Evolutionary conservation across 2,113 vertebrate genomes (phyloP).

Genomic region (Turnix velox): DNA sequence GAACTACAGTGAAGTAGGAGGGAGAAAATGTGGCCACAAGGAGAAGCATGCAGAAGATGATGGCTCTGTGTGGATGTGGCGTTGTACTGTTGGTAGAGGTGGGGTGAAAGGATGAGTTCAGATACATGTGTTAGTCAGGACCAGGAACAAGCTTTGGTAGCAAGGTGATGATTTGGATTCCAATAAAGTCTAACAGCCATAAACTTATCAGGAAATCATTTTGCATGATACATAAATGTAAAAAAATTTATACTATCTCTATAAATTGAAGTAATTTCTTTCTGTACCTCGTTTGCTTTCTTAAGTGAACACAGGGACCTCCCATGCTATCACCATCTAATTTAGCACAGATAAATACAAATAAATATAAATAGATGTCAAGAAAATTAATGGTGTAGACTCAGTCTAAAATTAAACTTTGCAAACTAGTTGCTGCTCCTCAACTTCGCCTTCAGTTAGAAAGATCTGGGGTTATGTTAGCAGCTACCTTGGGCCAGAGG

Average conservation of each 20-base stretch:
- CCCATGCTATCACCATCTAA: not conserved
- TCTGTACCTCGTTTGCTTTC: not conserved
- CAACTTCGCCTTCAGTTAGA: not conserved
- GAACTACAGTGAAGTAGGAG: too few species aligned
- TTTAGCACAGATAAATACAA: not conserved
- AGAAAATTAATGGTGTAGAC: not conserved
- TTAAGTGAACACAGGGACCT: not conserved
- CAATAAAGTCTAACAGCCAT: not conserved
- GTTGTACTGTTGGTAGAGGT: not conserved
- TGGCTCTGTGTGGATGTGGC: not conserved
- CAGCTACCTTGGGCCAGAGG: fast-evolving
- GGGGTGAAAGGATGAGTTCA: not conserved
- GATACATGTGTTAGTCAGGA: fast-evolving
- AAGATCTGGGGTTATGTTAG: not conserved
- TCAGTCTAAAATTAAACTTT: not conserved
- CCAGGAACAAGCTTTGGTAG: not conserved
- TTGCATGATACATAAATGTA: not conserved
- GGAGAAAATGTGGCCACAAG: not conserved
- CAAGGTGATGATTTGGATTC: not conserved
- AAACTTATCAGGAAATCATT: not conserved
- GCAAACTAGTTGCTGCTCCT: not conserved
- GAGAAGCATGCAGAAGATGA: not conserved
- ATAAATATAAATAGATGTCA: not conserved
- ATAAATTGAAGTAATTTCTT: not conserved
- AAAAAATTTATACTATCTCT: not conserved